A percentile compares a stretch with the other conserved stretches of the same genome.
These are phyloP conservation scores for Origma solitaria DNA, from an alignment of 2,113 vertebrate species.

Conservation along the genomic window DNA sequence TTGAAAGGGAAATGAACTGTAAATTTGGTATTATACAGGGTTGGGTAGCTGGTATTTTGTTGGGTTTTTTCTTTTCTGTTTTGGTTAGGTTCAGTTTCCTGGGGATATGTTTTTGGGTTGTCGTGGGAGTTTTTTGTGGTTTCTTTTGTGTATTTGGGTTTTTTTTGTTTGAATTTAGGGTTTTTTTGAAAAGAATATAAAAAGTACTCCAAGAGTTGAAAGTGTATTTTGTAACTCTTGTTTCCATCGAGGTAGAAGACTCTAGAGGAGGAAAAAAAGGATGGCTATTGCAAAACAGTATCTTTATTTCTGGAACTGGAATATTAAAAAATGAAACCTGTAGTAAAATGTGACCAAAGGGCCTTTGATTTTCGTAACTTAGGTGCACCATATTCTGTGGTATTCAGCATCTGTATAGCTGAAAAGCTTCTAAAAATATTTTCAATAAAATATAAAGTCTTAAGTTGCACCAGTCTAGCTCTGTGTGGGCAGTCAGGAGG, in stretches of 20 bases:
- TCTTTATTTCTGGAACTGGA: background rate
- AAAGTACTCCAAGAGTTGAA: background rate
- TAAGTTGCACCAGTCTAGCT: background rate
- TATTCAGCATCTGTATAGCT: background rate
- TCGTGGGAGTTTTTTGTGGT: background rate
- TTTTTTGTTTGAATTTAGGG: background rate
- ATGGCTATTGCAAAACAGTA: background rate
- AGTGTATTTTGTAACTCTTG: background rate
- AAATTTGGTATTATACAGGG: background rate
- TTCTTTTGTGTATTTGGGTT: background rate
- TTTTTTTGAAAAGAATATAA: background rate
- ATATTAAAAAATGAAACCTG: background rate
- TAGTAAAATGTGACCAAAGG: background rate
- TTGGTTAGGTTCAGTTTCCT: background rate
- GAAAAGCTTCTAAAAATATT: background rate
- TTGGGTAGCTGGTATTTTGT: background rate
- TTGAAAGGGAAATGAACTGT: background rate
- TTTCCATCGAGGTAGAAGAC: background rate
- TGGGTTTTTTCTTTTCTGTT: background rate
- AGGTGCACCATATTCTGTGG: background rate
- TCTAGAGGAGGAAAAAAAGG: background rate
- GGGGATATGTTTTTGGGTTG: too few relatives aligned
- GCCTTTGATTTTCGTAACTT: background rate
- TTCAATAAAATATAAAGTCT: background rate
- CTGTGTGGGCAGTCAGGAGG: background rate